These are phyloP conservation scores for Lasaia peninsularis DNA, from an alignment of 1,140 invertebrate species.

Conservation along the genomic window DNA sequence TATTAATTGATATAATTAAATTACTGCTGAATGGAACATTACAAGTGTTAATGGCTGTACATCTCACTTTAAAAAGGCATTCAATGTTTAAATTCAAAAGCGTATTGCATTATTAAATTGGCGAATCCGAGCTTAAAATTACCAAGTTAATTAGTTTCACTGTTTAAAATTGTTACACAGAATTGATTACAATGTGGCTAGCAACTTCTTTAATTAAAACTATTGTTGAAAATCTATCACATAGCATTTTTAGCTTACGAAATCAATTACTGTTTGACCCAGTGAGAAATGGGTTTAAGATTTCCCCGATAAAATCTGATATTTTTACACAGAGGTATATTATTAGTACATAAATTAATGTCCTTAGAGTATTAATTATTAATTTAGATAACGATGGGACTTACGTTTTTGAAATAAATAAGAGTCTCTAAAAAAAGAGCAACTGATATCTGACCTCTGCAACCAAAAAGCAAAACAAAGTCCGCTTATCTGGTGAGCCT, in stretches of 20 bases:
- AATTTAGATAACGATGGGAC: too few relatives aligned
- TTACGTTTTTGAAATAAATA: too few relatives aligned
- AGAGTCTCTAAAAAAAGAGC: too few relatives aligned
- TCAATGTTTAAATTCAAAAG: background rate
- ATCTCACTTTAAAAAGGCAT: background rate
- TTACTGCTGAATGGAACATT: background rate
- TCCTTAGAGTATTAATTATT: too few relatives aligned
- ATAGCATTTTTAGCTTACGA: conserved; percentile 1
- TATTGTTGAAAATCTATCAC: background rate
- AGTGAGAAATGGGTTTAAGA: background rate
- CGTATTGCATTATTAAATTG: background rate
- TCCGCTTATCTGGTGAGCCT: too few relatives aligned
- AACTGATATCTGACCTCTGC: too few relatives aligned
- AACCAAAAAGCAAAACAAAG: too few relatives aligned
- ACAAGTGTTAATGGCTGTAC: background rate
- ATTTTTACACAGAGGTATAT: too few relatives aligned
- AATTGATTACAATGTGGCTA: background rate
- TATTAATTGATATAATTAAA: background rate
- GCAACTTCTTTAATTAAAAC: conserved; percentile 6
- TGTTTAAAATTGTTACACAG: conserved; percentile 4
- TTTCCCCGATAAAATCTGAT: too few relatives aligned
- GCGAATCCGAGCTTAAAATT: background rate
- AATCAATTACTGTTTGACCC: background rate
- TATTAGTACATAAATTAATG: too few relatives aligned
- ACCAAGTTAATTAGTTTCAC: background rate